Evolutionary conservation across 2,888 invertebrate genomes (phyloP).

Genomic region (Hyppa rectilinea): DNA sequence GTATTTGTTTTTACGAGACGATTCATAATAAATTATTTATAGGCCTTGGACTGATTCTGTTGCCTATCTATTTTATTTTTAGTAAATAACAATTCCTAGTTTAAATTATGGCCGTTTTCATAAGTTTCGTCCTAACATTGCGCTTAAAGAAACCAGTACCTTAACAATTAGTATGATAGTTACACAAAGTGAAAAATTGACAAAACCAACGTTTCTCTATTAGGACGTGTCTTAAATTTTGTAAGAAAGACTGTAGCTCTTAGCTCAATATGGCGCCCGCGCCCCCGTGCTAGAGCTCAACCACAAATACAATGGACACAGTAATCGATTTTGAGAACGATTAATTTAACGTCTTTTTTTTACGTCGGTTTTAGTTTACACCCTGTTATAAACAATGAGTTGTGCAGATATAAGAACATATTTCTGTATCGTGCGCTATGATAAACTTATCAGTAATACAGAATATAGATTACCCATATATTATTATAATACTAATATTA

Average conservation of each 20-base stretch:
- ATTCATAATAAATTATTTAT: constrained; percentile 18
- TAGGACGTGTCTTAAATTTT: not conserved
- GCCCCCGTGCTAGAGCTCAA: constrained; percentile 5
- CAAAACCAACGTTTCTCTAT: not conserved
- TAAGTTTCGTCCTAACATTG: constrained; percentile 3
- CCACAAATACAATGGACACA: constrained; percentile 1
- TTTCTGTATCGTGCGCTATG: constrained; percentile 13
- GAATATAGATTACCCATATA: constrained; percentile 22
- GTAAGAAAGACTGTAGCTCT: not conserved
- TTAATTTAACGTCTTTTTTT: not conserved
- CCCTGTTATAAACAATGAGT: constrained; percentile 10
- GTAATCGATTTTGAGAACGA: not conserved
- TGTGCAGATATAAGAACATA: constrained; percentile 27
- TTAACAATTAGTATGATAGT: not conserved
- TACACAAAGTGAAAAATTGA: not conserved
- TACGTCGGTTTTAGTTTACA: not conserved
- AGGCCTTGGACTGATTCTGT: constrained; percentile 3
- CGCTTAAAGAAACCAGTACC: not conserved
- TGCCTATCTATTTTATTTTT: constrained; percentile 15
- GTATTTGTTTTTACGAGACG: constrained; percentile 4
- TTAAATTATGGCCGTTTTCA: constrained; percentile 10
- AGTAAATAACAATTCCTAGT: constrained; percentile 1
- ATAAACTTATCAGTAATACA: constrained; percentile 17
- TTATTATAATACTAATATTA: constrained; percentile 31
- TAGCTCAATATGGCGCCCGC: constrained; percentile 29